Evolutionary conservation across 2,888 invertebrate species (phyloP), one percentile per base, ranked within the genome.

Genomic region (Aphrophora alni): DNA sequence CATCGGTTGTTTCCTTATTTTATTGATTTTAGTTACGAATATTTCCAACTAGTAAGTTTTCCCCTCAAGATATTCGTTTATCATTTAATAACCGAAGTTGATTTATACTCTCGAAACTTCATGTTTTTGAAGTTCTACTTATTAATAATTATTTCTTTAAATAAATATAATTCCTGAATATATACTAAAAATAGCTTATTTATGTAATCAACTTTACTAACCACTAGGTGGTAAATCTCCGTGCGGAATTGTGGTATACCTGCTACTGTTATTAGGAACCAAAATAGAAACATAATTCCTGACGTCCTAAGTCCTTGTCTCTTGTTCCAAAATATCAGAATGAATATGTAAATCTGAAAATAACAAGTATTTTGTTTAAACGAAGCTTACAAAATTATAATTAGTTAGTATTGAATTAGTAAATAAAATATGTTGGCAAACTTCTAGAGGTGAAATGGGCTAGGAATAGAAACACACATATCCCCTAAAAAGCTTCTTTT

Each of bases 271-370:
- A 89, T 85, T 12, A 91, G 83, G 1, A 91, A 85, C 91, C 91
- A 92, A 85, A 91, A 91, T n/a, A 90, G 82, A 85, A 91, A 91
- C 77, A 91, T 87, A 27, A 89, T 87, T 3, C 91, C 92, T 2
- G 91, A 91, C n/a, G 90, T 89, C 80, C 89, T 89, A 5, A 90
- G 87, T 0, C 92, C 92, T 84, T 89, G 88, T 71, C 86, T 86
- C 81, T 90, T 88, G 82, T 90, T 90, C 81, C 88, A 86, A 76
- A 89, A 86, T 17, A 90, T 87, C 27, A 91, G 84, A 8, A 88
- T 80, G 25, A 87, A 81, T 24, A 87, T 87, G 73, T 90, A 83
- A 24, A 88, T 81, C 90, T 90, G 87, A 33, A 83, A 80, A 69
- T 10, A 14, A 2, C 2, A 7, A 44, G 2, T 2, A 44, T 44